phyloP scores from a whole-genome alignment of 2,888 invertebrate species.

The Drosophila meridiana region DNA sequence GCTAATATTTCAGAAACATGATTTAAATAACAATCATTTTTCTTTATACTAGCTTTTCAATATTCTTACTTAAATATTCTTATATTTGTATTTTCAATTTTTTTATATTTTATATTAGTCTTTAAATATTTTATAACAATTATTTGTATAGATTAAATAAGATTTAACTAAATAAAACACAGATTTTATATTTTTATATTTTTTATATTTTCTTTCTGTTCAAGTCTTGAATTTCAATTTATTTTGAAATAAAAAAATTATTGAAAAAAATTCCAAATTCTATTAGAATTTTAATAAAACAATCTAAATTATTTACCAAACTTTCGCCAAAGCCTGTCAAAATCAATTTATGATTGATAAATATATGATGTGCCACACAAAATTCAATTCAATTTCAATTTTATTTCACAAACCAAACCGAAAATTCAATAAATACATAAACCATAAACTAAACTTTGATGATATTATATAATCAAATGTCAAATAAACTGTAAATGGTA shows the following conservation, averaged over 20 bases:
- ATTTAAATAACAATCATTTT: background rate
- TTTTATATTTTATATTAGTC: background rate
- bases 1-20: background rate
- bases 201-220: background rate
- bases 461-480: constrained; percentile 1
- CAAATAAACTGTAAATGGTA: background rate
- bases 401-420: background rate
- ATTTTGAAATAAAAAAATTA: too few relatives aligned
- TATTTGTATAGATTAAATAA: background rate
- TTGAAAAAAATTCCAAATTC: background rate
- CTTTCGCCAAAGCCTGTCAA: background rate
- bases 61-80: background rate
- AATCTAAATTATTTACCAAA: background rate
- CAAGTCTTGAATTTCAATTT: background rate
- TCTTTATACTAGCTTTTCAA: background rate
- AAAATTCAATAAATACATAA: background rate
- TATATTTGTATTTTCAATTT: background rate
- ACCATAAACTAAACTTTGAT: background rate
- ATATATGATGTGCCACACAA: background rate
- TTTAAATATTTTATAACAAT: background rate
- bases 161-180: background rate
- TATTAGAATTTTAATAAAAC: background rate
- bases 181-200: background rate
- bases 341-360: constrained; percentile 1
- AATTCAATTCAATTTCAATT: constrained; percentile 1